Evolutionary conservation across 2,797 vertebrate species (phyloP).

Genomic region (Nasua narica): DNA sequence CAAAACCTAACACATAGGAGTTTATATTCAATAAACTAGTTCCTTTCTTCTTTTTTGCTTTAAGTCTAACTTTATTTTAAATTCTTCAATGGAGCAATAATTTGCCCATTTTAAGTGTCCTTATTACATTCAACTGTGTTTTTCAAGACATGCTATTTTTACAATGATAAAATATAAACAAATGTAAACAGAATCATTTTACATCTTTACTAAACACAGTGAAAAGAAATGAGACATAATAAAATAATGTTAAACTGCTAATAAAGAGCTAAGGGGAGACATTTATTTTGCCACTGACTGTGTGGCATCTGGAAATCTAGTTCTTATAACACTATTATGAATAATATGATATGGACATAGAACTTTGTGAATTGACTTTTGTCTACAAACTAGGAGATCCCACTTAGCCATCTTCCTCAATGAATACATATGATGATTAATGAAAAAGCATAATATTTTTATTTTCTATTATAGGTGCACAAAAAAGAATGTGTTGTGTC

Average conservation of each 20-base stretch:
- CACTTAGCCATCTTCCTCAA: background rate
- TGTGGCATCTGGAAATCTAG: background rate
- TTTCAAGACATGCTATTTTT: background rate
- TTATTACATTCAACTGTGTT: background rate
- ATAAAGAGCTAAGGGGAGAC: background rate
- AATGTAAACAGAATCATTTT: background rate
- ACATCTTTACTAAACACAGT: background rate
- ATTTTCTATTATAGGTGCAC: background rate
- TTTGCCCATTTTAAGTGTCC: background rate
- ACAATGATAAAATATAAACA: background rate
- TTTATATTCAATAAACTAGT: background rate
- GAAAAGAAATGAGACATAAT: background rate
- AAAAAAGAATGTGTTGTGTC: background rate
- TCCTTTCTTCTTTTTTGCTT: background rate
- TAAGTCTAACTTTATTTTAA: constrained; percentile 14
- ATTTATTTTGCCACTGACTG: background rate
- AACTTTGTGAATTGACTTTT: background rate
- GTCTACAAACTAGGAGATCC: background rate
- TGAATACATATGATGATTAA: background rate
- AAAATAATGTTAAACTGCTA: background rate
- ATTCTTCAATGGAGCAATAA: background rate
- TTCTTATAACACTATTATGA: background rate
- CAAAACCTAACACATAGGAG: background rate
- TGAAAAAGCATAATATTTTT: background rate
- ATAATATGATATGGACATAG: background rate